Evolutionary conservation across 2,797 vertebrate genomes (phyloP).

Genomic region (Pempheris klunzingeri): DNA sequence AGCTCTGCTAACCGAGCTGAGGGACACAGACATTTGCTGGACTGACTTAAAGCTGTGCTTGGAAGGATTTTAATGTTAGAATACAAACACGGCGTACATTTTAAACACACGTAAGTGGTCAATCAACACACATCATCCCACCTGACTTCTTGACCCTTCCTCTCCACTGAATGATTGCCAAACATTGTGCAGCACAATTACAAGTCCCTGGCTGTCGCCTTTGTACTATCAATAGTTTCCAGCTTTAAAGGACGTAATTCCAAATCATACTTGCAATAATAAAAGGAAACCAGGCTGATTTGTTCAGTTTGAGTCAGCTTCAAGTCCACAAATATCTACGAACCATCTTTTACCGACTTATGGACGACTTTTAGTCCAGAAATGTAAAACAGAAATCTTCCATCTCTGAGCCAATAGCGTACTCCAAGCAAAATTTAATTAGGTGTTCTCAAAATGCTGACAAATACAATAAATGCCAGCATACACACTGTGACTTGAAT

Average conservation of each 20-base stretch:
- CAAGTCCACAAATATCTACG: slow-evolving; percentile 2
- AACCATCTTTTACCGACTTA: slow-evolving; percentile 2
- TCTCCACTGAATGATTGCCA: neutral
- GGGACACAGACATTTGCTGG: slow-evolving; percentile 29
- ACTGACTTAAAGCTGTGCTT: slow-evolving; percentile 32
- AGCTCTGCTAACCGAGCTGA: slow-evolving; percentile 40
- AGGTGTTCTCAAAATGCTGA: slow-evolving; percentile 20
- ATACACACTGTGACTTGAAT: slow-evolving; percentile 15
- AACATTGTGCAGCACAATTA: neutral
- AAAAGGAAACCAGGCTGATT: slow-evolving; percentile 19
- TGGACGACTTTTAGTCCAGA: neutral
- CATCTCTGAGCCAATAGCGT: slow-evolving; percentile 4
- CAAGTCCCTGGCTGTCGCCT: slow-evolving; percentile 1
- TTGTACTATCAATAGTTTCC: slow-evolving; percentile 5
- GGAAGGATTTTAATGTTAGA: slow-evolving; percentile 14
- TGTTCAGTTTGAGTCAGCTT: slow-evolving; percentile 11
- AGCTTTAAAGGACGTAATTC: slow-evolving; percentile 24
- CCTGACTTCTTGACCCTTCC: neutral
- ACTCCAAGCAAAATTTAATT: slow-evolving; percentile 23
- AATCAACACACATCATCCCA: neutral
- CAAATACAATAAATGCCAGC: slow-evolving; percentile 18
- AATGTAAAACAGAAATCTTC: slow-evolving; percentile 26
- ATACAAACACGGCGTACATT: neutral
- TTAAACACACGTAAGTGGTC: neutral
- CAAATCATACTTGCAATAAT: slow-evolving; percentile 8